These are phyloP conservation scores for Monopis laevigella DNA, from an alignment of 2,888 invertebrate genomes.

Conservation along the genomic window DNA sequence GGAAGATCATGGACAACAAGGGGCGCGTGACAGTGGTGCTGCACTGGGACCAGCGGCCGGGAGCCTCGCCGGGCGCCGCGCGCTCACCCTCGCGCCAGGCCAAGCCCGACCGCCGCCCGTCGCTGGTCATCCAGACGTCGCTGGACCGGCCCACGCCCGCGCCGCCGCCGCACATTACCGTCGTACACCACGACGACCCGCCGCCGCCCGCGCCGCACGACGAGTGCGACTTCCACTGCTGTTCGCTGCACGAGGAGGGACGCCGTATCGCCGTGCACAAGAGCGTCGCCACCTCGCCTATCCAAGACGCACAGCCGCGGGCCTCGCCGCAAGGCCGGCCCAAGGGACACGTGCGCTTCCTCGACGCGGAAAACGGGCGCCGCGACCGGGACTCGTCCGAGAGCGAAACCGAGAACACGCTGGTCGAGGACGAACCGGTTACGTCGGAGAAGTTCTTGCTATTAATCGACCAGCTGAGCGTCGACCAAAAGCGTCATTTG, in stretches of 20 bases:
- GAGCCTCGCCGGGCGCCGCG: slow-evolving; percentile 69
- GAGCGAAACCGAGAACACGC: slow-evolving; percentile 92
- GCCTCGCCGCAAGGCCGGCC: slow-evolving; percentile 74
- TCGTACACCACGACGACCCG: slow-evolving; percentile 92
- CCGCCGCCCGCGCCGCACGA: slow-evolving; percentile 73
- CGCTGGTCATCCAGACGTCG: slow-evolving; percentile 80
- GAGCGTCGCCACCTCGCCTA: slow-evolving; percentile 92
- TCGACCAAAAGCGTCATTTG: slow-evolving; percentile 90
- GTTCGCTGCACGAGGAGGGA: slow-evolving; percentile 93
- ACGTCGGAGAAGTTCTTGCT: slow-evolving; percentile 92
- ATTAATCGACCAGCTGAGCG: slow-evolving; percentile 91
- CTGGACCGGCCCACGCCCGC: slow-evolving; percentile 74
- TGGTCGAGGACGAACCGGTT: slow-evolving; percentile 89
- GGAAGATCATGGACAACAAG: slow-evolving; percentile 99
- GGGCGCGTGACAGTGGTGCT: slow-evolving; percentile 96
- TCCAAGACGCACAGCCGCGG: slow-evolving; percentile 79
- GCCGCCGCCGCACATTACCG: slow-evolving; percentile 88
- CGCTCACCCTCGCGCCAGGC: slow-evolving; percentile 57
- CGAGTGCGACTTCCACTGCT: slow-evolving; percentile 96
- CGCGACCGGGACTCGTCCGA: slow-evolving; percentile 87
- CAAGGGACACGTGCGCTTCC: slow-evolving; percentile 86
- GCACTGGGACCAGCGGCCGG: slow-evolving; percentile 94
- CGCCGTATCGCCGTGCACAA: slow-evolving; percentile 92
- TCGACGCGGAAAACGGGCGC: slow-evolving; percentile 76
- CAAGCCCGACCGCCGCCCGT: slow-evolving; percentile 70